Conservation (phyloP, 2,113 vertebrate species). For the Lagenorhynchus albirostris region DNA sequence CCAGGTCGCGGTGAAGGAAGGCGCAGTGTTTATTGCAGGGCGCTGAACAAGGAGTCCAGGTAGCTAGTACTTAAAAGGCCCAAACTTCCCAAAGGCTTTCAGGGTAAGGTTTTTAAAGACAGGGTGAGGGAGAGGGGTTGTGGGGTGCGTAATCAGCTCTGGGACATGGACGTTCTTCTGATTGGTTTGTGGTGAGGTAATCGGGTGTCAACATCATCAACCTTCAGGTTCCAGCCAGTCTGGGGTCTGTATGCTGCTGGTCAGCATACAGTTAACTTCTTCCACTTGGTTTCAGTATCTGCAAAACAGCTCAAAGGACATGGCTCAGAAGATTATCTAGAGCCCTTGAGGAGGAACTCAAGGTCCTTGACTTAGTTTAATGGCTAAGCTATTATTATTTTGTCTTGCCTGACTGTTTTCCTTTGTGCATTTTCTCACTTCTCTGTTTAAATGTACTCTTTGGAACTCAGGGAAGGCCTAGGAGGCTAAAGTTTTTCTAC, state of each 20-base stretch:
- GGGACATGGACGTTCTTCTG: not conserved
- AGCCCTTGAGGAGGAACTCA: not conserved
- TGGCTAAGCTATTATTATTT: not conserved
- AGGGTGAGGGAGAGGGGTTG: not conserved
- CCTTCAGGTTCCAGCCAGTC: not conserved
- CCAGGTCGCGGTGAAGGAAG: not conserved
- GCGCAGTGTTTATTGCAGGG: not conserved
- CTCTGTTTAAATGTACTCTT: not conserved
- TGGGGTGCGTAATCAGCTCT: not conserved
- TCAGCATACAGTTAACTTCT: not conserved
- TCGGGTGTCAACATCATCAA: not conserved
- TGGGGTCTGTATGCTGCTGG: not conserved
- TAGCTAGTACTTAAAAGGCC: not conserved
- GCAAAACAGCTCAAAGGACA: not conserved
- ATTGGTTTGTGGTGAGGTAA: not conserved
- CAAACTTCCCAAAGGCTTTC: not conserved
- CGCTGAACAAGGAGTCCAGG: not conserved
- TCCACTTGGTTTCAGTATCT: not conserved
- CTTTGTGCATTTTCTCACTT: not conserved
- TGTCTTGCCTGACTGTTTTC: not conserved
- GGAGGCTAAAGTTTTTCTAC: not conserved
- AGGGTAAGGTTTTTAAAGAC: not conserved
- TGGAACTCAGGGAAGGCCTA: not conserved
- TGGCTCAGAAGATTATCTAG: not conserved
- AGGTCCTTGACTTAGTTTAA: not conserved